phyloP scores from a whole-genome alignment of 2,113 vertebrate species.

The Delphinus delphis region DNA sequence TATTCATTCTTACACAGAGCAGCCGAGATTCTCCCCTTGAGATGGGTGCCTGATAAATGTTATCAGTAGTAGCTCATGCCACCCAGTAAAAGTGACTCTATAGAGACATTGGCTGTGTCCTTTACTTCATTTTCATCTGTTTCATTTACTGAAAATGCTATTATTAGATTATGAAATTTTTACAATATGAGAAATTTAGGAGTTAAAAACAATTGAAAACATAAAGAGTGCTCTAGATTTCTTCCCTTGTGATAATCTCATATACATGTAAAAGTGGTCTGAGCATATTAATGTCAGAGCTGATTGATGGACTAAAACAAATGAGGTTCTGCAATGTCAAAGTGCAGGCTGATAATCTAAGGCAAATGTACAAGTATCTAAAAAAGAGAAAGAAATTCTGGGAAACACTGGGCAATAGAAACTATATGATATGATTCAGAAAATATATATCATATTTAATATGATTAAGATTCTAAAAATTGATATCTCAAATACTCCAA shows the following conservation, averaged over 20 bases:
- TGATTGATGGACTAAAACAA: constrained; percentile 27
- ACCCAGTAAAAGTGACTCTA: constrained; percentile 42
- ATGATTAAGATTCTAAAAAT: neutral
- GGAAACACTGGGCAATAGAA: neutral
- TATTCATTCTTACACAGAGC: constrained; percentile 66
- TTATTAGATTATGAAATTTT: constrained; percentile 54
- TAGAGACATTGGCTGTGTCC: constrained; percentile 13
- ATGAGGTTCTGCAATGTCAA: constrained; percentile 9
- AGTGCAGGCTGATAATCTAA: neutral
- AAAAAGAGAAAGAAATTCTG: neutral
- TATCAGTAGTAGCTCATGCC: constrained; percentile 50
- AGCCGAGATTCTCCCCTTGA: constrained; percentile 59
- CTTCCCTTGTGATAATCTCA: constrained; percentile 28
- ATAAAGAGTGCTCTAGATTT: constrained; percentile 22
- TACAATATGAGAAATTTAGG: constrained; percentile 50
- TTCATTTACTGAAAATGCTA: constrained; percentile 68
- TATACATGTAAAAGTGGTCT: constrained; percentile 8
- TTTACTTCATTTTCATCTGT: constrained; percentile 62
- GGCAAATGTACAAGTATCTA: neutral
- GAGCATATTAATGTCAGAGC: constrained; percentile 13
- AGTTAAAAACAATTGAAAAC: constrained; percentile 57
- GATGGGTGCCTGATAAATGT: constrained; percentile 61
- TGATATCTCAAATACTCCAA: neutral
- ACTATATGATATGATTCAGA: neutral
- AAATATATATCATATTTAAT: neutral